Conservation (phyloP, 2,797 vertebrate genomes). For the Pangasius sanitwongsei region DNA sequence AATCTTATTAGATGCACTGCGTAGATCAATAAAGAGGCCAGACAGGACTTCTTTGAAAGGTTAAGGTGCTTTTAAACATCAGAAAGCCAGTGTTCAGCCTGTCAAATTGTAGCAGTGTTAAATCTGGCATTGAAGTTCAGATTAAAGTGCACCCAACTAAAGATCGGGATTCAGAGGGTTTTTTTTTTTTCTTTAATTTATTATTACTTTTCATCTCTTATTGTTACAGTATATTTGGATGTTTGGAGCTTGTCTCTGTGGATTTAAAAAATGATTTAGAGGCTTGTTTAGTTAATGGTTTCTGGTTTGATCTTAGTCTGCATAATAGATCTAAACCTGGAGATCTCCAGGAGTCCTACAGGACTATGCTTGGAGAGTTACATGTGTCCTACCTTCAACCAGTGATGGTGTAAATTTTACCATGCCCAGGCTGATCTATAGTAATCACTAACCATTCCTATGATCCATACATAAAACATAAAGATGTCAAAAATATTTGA, state of each 20-base stretch:
- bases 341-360: background rate
- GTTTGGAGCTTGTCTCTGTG: background rate
- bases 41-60: constrained; percentile 36
- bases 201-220: background rate
- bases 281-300: constrained; percentile 10
- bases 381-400: background rate
- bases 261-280: background rate
- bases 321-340: constrained; percentile 11
- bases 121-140: constrained; percentile 20
- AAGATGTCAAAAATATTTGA: background rate
- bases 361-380: background rate
- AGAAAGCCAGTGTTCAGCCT: constrained; percentile 12
- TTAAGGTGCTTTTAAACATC: constrained; percentile 44
- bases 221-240: background rate
- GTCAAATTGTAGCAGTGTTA: constrained; percentile 8
- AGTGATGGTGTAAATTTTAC: background rate
- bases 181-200: background rate
- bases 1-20: constrained; percentile 45
- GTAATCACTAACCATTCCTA: background rate
- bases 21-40: constrained; percentile 37
- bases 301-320: constrained; percentile 9
- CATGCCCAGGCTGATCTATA: background rate
- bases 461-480: background rate
- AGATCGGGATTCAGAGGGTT: background rate
- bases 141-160: constrained; percentile 31